Percentiles rank a stretch among this genome's conserved stretches.
Evolutionary conservation across 2,113 vertebrate species (phyloP).

Genomic region (Nerophis lumbriciformis): DNA sequence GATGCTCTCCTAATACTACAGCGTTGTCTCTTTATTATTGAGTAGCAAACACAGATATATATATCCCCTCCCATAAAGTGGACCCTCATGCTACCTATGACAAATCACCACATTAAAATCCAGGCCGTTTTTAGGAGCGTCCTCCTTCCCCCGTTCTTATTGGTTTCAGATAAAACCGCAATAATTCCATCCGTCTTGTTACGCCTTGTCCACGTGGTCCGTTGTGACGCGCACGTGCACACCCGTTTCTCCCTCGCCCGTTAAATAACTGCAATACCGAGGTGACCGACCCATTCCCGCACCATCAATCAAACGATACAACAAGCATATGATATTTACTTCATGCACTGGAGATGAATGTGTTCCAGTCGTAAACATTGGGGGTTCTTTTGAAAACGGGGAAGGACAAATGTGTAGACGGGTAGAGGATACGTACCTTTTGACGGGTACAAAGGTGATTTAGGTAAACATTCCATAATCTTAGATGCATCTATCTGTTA

Average conservation of each 20-base stretch:
- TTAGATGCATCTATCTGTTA: not conserved
- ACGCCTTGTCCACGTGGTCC: slow-evolving; percentile 29
- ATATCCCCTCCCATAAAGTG: slow-evolving; percentile 20
- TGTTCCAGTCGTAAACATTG: slow-evolving; percentile 22
- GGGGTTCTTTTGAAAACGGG: not conserved
- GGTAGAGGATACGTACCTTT: not conserved
- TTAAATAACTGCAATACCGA: slow-evolving; percentile 58
- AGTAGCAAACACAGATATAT: slow-evolving; percentile 50
- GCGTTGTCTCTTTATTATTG: slow-evolving; percentile 14
- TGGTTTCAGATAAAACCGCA: slow-evolving; percentile 65
- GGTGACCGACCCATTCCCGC: slow-evolving; percentile 60
- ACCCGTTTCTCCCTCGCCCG: slow-evolving; percentile 35
- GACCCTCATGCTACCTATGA: slow-evolving; percentile 37
- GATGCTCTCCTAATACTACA: slow-evolving; percentile 17
- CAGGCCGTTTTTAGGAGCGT: slow-evolving; percentile 32
- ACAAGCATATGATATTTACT: slow-evolving; percentile 65
- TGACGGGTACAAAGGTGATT: not conserved
- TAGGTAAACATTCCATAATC: not conserved
- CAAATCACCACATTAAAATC: slow-evolving; percentile 63
- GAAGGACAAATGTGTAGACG: slow-evolving; percentile 39
- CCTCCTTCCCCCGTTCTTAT: slow-evolving; percentile 52
- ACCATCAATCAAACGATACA: slow-evolving; percentile 63
- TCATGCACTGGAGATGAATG: slow-evolving; percentile 38
- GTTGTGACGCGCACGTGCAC: slow-evolving; percentile 13
- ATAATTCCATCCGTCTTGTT: slow-evolving; percentile 64